Evolutionary conservation across 2,888 invertebrate genomes (phyloP).

Genomic region (Synergus umbraculus): DNA sequence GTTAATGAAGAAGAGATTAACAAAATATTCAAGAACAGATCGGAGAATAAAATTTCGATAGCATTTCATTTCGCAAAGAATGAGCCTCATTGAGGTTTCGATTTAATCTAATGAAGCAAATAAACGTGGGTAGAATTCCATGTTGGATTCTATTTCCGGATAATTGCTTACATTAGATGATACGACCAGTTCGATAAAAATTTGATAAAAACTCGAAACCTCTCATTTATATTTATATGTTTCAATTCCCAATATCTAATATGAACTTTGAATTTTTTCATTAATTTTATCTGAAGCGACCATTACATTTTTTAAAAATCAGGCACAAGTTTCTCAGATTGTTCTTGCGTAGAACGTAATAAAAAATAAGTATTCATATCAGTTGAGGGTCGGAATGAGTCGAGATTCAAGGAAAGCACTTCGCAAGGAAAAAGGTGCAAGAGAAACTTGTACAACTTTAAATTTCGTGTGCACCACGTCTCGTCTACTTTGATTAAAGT

Average conservation of each 20-base stretch:
- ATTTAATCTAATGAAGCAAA: slow-evolving; percentile 8
- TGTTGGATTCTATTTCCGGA: neutral
- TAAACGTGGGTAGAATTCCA: neutral
- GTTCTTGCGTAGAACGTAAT: neutral
- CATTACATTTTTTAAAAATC: neutral
- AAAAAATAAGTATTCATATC: slow-evolving; percentile 5
- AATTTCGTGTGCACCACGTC: neutral
- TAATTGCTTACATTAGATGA: neutral
- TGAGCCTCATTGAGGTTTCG: neutral
- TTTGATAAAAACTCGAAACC: neutral
- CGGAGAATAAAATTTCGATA: neutral
- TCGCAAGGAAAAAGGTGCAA: neutral
- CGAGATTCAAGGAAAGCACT: slow-evolving; percentile 5
- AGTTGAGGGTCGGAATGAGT: neutral
- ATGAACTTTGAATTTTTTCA: neutral
- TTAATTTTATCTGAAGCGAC: neutral
- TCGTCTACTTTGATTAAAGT: slow-evolving; percentile 9
- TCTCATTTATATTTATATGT: no score
- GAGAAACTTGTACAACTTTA: slow-evolving; percentile 11
- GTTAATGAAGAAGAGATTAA: no score
- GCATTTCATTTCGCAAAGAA: neutral
- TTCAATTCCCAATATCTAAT: no score
- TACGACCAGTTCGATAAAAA: neutral
- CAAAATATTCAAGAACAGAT: neutral
- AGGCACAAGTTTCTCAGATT: neutral